Evolutionary conservation across 2,113 vertebrate species (phyloP), one percentile per base, ranked within the genome.

Genomic region (Podocnemis expansa): DNA sequence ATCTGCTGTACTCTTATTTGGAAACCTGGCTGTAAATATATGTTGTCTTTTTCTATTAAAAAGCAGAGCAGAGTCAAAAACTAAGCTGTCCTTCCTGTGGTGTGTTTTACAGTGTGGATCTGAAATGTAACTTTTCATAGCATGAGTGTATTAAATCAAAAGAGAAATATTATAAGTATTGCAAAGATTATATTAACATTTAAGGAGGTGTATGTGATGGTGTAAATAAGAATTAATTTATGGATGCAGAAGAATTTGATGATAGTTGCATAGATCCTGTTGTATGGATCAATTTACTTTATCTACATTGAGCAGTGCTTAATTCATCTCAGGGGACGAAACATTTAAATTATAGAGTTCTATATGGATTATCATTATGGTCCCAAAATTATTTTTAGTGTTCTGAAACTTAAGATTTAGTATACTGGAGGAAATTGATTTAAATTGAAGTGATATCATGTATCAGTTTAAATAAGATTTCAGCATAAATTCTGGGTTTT

Each of bases 151-250:
- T 56, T 38, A 76, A 55, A 89, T 22, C 78, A 80, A 29, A 90
- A 52, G 79, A 88, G 82, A 93, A 83, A 54, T 34, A 90, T 6
- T 89, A 38, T 5, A 10, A 47, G 47, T 91, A 41, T 75, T 60
- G n/a, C 85, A 56, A 83, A 79, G 41, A 87, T 78, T 83, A 84
- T 91, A 89, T 91, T 43, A 87, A 3, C 1, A 22, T 76, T 90
- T 63, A 87, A 89, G 82, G 78, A 84, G 7, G 27, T 90, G 54
- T 16, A 17, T 80, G 19, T 85, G 52, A 87, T 87, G 51, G 70
- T 82, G 56, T 89, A 63, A 79, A 80, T 78, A 83, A 10, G 16
- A 81, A 91, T 94, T 92, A 54, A 93, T 93, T 94, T 94, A 87
- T 52, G 56, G 94, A 84, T 87, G 13, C 43, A 54, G 54, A 78